Percentiles rank a stretch among this genome's conserved stretches.
phyloP scores from a whole-genome alignment of 2,113 vertebrate species.

The Bostrychus sinensis region DNA sequence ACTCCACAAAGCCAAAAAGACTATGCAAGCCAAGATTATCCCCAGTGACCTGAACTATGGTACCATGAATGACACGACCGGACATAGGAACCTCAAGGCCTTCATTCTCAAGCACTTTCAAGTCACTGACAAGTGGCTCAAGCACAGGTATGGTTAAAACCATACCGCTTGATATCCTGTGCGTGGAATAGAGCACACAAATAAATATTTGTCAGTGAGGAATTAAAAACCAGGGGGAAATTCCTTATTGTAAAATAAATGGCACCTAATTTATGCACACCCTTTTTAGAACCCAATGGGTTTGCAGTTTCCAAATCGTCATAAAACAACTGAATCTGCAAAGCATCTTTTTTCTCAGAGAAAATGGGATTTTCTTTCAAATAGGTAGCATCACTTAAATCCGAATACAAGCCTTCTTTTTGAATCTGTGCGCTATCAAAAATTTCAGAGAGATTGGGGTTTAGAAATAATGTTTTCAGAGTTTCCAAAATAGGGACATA shows the following conservation, averaged over 20 bases:
- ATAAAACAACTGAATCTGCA: neutral
- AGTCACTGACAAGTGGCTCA: neutral
- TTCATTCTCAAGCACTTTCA: neutral
- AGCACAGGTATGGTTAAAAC: neutral
- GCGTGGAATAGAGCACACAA: constrained; percentile 5
- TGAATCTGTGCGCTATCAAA: neutral
- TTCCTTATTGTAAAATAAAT: constrained; percentile 7
- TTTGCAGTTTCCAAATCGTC: constrained; percentile 3
- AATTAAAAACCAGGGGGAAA: constrained; percentile 3
- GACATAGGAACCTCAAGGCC: neutral
- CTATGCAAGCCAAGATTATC: constrained; percentile 8
- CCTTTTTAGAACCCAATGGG: constrained; percentile 3
- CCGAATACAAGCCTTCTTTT: neutral
- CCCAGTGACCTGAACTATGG: constrained; percentile 1
- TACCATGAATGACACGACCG: neutral
- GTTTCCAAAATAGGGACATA: neutral
- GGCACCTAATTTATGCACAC: neutral
- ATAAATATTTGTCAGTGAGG: constrained; percentile 12
- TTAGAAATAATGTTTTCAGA: neutral
- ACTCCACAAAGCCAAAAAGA: neutral
- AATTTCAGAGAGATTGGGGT: neutral
- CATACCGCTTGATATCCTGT: constrained; percentile 4
- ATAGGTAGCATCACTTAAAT: neutral
- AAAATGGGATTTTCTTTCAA: neutral
- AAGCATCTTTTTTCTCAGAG: neutral